Evolutionary conservation across 1,140 invertebrate genomes (phyloP), one percentile per base, ranked within the genome.

Genomic region (Zaprionus ornatus): DNA sequence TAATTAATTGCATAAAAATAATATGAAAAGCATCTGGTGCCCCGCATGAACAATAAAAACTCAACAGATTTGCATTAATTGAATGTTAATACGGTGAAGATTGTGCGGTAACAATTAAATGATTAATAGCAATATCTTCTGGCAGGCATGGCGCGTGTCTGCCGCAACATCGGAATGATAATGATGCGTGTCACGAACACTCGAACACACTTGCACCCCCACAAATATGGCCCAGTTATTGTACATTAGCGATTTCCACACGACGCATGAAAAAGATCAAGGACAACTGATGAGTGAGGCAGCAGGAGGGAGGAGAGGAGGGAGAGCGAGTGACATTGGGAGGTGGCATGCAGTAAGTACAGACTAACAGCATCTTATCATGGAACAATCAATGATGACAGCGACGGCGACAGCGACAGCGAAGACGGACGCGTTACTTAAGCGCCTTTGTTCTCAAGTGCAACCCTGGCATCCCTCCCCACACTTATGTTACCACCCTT

Each of bases 21-120:
- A 42, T 67, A 69, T 66, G 15, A 69, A 76, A 50, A 42, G 23
- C 82, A 87, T 57, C 78, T 86, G 83, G 42, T 55, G 62, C 23
- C 55, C 59, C 71, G 48, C 68, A 52, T 25, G 50, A 45, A 55
- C 25, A 69, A 72, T 71, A 81, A 83, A 83, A 59, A 64, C 50
- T 77, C 56, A 64, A 79, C 70, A 55, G 76, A 74, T 80, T 77
- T 72, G 69, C 72, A 87, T 82, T 87, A 88, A 86, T 86, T 86
- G 83, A 86, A 83, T 83, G 80, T 86, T 87, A 86, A 86, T 83
- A 74, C 56, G 84, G 45, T 62, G 42, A 42, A 65, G 83, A 74
- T 77, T 74, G 74, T 60, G 83, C 56, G 76, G 83, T 68, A 52
- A 83, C 77, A 87, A 87, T 83, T 87, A 87, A 86, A 86, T 86